Percentiles rank a stretch among this genome's conserved stretches.
Evolutionary conservation across 1,140 invertebrate genomes (phyloP).

Genomic region (Macrosteles quadrilineatus): DNA sequence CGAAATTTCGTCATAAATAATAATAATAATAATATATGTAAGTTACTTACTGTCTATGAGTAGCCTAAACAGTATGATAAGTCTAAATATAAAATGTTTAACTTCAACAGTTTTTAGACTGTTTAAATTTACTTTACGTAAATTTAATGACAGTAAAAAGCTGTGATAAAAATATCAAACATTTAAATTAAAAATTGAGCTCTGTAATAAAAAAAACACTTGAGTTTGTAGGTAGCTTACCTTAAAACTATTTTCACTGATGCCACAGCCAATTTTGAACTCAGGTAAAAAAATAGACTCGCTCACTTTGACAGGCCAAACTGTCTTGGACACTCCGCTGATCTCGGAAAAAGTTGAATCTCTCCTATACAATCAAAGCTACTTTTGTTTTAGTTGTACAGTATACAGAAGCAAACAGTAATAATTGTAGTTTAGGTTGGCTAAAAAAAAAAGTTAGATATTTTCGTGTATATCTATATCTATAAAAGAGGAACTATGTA

Average conservation of each 20-base stretch:
- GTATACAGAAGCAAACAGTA: not conserved
- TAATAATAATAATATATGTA: too few species aligned
- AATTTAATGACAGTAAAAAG: too few species aligned
- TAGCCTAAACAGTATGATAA: too few species aligned
- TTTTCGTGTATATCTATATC: not conserved
- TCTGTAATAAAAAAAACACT: too few species aligned
- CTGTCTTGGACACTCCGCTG: slow-evolving; percentile 65
- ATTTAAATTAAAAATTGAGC: too few species aligned
- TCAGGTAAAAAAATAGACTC: slow-evolving; percentile 80
- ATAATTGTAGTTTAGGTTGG: not conserved
- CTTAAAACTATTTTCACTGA: slow-evolving; percentile 62
- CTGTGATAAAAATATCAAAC: too few species aligned
- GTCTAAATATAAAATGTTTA: too few species aligned
- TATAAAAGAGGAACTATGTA: too few species aligned
- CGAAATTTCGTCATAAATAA: too few species aligned
- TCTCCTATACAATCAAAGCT: slow-evolving; percentile 52
- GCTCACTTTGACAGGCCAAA: slow-evolving; percentile 71
- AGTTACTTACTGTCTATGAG: too few species aligned
- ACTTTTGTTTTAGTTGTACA: not conserved
- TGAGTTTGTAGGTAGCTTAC: slow-evolving; percentile 40
- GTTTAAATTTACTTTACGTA: too few species aligned
- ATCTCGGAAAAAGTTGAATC: slow-evolving; percentile 61
- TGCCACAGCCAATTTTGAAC: slow-evolving; percentile 67
- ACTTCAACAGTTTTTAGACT: too few species aligned
- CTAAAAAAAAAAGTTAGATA: not conserved